Evolutionary conservation across 2,888 invertebrate genomes (phyloP).

Genomic region (Macrosiphum euphorbiae): DNA sequence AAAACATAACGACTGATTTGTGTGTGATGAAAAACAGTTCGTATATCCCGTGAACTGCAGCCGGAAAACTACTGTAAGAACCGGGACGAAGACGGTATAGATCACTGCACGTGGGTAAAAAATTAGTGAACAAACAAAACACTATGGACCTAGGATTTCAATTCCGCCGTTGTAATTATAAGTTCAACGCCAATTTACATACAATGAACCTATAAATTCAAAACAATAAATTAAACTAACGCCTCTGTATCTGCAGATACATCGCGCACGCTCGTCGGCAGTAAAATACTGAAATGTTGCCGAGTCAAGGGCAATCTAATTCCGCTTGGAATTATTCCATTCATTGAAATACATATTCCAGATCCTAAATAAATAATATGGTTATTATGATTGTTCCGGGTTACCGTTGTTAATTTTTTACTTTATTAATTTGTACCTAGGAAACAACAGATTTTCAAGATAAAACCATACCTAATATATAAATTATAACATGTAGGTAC

Average conservation of each 20-base stretch:
- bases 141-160: not conserved
- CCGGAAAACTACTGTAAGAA: not conserved
- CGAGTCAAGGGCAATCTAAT: slow-evolving; percentile 48
- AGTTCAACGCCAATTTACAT: slow-evolving; percentile 37
- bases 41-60: not conserved
- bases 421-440: not conserved
- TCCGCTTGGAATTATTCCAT: not conserved
- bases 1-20: not conserved
- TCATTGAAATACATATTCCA: not conserved
- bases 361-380: not conserved
- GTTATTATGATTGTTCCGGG: slow-evolving; percentile 35
- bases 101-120: not conserved
- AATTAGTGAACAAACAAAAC: not conserved
- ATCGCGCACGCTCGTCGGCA: not conserved
- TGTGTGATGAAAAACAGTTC: not conserved
- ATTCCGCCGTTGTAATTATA: slow-evolving; percentile 47
- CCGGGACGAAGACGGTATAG: not conserved
- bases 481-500: not conserved
- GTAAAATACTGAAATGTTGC: not conserved
- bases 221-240: slow-evolving; percentile 42
- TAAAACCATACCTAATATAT: not conserved
- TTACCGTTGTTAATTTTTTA: not conserved
- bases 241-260: slow-evolving; percentile 2
- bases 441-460: not conserved
- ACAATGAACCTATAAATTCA: slow-evolving; percentile 39